Conservation (phyloP, 2,888 invertebrate species). For the Cybosia mesomella region DNA sequence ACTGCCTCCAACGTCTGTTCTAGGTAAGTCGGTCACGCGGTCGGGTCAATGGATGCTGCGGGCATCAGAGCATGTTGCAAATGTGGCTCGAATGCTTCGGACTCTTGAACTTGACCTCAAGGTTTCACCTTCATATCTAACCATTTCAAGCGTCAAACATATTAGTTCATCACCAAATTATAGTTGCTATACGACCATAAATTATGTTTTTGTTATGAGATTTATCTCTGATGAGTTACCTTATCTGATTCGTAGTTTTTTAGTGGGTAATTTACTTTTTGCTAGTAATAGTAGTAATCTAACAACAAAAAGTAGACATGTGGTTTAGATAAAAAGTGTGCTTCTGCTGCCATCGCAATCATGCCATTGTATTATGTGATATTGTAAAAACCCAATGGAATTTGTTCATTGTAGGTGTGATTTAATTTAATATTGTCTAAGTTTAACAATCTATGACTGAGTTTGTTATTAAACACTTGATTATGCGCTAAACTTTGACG, state of each 20-base stretch:
- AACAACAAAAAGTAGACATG: conserved; percentile 26
- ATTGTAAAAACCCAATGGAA: background rate
- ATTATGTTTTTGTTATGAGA: conserved; percentile 10
- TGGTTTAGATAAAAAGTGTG: conserved; percentile 11
- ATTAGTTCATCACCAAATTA: conserved; percentile 37
- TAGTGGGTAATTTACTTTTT: conserved; percentile 19
- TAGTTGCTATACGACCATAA: conserved; percentile 12
- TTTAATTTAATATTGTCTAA: background rate
- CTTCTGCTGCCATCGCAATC: background rate
- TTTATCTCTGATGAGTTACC: conserved; percentile 5
- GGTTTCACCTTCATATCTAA: conserved; percentile 34
- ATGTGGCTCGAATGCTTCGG: conserved; percentile 56
- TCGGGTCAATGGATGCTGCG: conserved; percentile 68
- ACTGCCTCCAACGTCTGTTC: background rate
- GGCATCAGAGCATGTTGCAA: conserved; percentile 61
- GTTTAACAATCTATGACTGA: background rate
- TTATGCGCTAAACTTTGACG: background rate
- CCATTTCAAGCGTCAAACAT: conserved; percentile 39
- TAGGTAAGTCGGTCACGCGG: conserved; percentile 55
- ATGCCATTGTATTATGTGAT: background rate
- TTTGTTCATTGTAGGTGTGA: background rate
- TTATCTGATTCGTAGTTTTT: conserved; percentile 18
- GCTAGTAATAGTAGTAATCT: conserved; percentile 16
- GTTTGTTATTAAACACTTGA: background rate
- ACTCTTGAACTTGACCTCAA: conserved; percentile 71